Percentiles rank a stretch among this genome's conserved stretches.
phyloP scores from a whole-genome alignment of 1,140 invertebrate species.

The Tetramorium simillimum region DNA sequence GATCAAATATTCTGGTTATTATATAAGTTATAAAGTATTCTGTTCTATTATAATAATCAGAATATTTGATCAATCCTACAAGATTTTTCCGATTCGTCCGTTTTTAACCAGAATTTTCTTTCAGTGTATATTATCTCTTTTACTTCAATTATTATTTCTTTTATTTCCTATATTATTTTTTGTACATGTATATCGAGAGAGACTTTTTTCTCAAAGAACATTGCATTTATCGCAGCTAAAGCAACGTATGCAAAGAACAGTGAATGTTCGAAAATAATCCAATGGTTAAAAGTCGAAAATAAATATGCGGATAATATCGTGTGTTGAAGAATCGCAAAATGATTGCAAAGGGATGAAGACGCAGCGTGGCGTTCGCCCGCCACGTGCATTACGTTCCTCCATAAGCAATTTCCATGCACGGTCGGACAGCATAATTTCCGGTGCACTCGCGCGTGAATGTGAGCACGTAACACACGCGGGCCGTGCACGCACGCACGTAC shows the following conservation, averaged over 20 bases:
- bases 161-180: not conserved
- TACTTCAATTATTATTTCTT: too few species aligned
- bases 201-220: not conserved
- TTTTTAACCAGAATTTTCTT: too few species aligned
- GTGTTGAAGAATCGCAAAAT: slow-evolving; percentile 28
- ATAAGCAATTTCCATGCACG: slow-evolving; percentile 71
- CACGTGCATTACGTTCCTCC: slow-evolving; percentile 58
- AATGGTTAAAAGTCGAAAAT: not conserved
- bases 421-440: slow-evolving; percentile 73
- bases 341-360: slow-evolving; percentile 30
- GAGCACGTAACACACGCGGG: slow-evolving; percentile 37
- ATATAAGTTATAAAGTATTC: too few species aligned
- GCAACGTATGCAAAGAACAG: not conserved
- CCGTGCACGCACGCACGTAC: not conserved
- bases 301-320: not conserved
- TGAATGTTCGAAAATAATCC: not conserved
- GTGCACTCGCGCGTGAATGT: slow-evolving; percentile 52
- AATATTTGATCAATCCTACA: too few species aligned
- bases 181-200: not conserved
- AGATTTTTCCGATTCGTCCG: too few species aligned
- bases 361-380: not conserved
- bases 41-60: too few species aligned
- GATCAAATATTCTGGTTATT: too few species aligned
- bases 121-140: not conserved
- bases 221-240: not conserved